These are phyloP conservation scores for Cryptus viduatorius DNA, from an alignment of 2,888 invertebrate species.

Conservation along the genomic window DNA sequence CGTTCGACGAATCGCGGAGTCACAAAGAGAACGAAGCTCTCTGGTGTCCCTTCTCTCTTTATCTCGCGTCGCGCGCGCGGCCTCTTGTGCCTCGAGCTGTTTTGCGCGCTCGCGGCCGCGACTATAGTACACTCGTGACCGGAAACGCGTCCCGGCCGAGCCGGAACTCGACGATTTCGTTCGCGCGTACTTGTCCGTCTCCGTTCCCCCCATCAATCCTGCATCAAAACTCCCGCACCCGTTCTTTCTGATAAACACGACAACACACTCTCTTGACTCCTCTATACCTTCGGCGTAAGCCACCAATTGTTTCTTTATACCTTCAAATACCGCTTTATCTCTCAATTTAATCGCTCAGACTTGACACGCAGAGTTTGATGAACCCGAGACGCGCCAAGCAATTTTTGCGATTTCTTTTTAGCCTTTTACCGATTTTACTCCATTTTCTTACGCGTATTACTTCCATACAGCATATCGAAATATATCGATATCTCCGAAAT, in stretches of 20 bases:
- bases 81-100: background rate
- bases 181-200: conserved; percentile 70
- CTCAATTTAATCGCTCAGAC: too few species aligned
- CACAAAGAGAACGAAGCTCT: conserved; percentile 4
- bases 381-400: too few species aligned
- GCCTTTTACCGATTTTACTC: too few species aligned
- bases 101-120: conserved; percentile 40
- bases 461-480: too few species aligned
- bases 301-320: too few species aligned
- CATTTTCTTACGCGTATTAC: too few species aligned
- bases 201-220: conserved; percentile 32
- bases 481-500: too few species aligned
- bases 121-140: conserved; percentile 78
- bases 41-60: background rate
- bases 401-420: too few species aligned
- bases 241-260: conserved; percentile 7
- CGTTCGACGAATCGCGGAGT: conserved; percentile 12
- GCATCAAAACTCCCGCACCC: conserved; percentile 35
- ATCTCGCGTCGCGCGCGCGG: background rate
- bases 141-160: conserved; percentile 80
- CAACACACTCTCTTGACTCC: conserved; percentile 6
- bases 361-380: too few species aligned
- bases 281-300: background rate
- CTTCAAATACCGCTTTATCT: too few species aligned
- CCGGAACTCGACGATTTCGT: conserved; percentile 80